A percentile compares a stretch with the other conserved stretches of the same genome.
These are phyloP conservation scores for Drosophila mojavensis DNA, from an alignment of 1,140 invertebrate genomes.

Conservation along the genomic window DNA sequence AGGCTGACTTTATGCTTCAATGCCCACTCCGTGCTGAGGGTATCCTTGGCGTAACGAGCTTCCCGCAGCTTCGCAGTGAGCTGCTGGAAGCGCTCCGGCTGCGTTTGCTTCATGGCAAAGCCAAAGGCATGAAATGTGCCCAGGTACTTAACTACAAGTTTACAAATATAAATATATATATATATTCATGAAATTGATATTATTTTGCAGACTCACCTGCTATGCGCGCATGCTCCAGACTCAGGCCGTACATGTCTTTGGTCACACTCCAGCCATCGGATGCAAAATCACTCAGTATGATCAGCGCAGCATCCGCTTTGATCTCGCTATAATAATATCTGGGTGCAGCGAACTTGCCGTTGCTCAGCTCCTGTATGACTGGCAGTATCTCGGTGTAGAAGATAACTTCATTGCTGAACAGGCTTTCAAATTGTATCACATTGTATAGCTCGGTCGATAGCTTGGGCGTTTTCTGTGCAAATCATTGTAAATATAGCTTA, in stretches of 20 bases:
- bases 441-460: conserved; percentile 52
- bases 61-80: conserved; percentile 52
- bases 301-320: conserved; percentile 33
- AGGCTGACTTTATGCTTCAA: conserved; percentile 21
- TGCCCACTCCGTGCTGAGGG: conserved; percentile 30
- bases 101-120: conserved; percentile 65
- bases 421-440: conserved; percentile 47
- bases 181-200: background rate
- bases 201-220: conserved; percentile 24
- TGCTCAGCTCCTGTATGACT: conserved; percentile 41
- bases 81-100: conserved; percentile 47
- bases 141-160: conserved; percentile 53
- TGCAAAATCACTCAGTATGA: conserved; percentile 68
- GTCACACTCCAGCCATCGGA: conserved; percentile 62
- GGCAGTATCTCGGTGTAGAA: conserved; percentile 71
- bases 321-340: conserved; percentile 72
- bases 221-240: conserved; percentile 57
- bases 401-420: conserved; percentile 71
- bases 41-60: conserved; percentile 46
- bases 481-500: background rate
- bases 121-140: conserved; percentile 73
- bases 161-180: too few species aligned
- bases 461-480: conserved; percentile 66
- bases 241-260: conserved; percentile 51
- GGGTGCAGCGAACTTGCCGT: conserved; percentile 47